Base-by-base conservation (phyloP, 23 tunicate genomes). In the Phallusia fumigata region DNA sequence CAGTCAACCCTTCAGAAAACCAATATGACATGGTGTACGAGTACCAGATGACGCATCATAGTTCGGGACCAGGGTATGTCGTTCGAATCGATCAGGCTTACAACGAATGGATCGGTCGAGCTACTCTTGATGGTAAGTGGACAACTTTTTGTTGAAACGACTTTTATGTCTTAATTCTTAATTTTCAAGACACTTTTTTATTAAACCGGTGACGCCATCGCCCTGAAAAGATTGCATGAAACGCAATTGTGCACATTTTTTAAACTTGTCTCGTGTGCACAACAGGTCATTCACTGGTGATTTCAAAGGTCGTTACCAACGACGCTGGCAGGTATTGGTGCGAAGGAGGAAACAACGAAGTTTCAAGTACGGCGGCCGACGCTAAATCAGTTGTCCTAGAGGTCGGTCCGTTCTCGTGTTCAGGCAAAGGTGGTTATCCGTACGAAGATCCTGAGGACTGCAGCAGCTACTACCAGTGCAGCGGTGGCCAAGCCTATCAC, bases 251-350 rank as follows among this genome's bases (percentile, higher is more conserved):
- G n/a, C n/a, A n/a, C n/a, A n/a, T n/a, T n/a, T n/a, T n/a, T n/a
- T n/a, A n/a, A n/a, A n/a, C n/a, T n/a, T 10, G 47, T 40, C 47
- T 10, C 47, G 10, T 40, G 8, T 40, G 47, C 10, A 40, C 47
- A 52, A 28, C 33, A 88, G 91, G 85, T 35, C 36, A 47, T 30
- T 77, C 78, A 6, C 22, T 88, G 65, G 45, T 51, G 21, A 82
- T 88, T 22, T 21, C 64, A n/a, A 32, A 32, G 12, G 79, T 88
- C 15, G 64, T 58, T 31, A 86, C 32, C 18, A 36, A 31, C 18
- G 91, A 88, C 49, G 73, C 83, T 53, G 91, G 91, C 11, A 53
- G 86, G 77, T 88, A 88, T 31, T 88, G 91, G 91, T 88, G 91
- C 65, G 65, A 88, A 31, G 26, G 64, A 32, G 33, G 76, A 24